These are phyloP conservation scores for Podabrus alpinus DNA, from an alignment of 2,888 invertebrate species.

Conservation along the genomic window DNA sequence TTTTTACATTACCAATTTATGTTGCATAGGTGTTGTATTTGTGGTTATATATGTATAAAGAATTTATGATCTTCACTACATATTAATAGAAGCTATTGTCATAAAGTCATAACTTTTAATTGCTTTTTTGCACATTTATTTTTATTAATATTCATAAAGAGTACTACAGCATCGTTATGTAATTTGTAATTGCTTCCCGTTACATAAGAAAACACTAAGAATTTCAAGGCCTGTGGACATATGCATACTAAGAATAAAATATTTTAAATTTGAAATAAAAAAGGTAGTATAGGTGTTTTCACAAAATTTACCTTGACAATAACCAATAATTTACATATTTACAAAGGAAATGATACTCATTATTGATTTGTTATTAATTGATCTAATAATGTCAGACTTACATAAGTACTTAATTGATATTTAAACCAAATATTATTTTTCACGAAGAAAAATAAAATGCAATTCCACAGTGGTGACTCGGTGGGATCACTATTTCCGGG, in stretches of 20 bases:
- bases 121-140: not conserved
- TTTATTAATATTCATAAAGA: not conserved
- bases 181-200: not conserved
- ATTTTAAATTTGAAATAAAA: not conserved
- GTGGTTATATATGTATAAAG: not conserved
- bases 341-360: not conserved
- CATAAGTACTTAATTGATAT: not conserved
- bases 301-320: not conserved
- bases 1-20: not conserved
- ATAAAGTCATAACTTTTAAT: not conserved
- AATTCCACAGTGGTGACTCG: too few species aligned
- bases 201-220: not conserved
- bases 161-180: not conserved
- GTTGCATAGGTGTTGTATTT: not conserved
- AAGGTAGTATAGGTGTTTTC: not conserved
- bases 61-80: not conserved
- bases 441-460: too few species aligned
- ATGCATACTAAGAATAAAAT: not conserved
- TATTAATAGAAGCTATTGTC: not conserved
- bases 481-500: too few species aligned
- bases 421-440: not conserved
- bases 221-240: not conserved
- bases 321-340: not conserved
- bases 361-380: not conserved
- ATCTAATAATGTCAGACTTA: not conserved